phyloP scores from a whole-genome alignment of 2,888 invertebrate genomes.

The Acrocera orbiculus region DNA sequence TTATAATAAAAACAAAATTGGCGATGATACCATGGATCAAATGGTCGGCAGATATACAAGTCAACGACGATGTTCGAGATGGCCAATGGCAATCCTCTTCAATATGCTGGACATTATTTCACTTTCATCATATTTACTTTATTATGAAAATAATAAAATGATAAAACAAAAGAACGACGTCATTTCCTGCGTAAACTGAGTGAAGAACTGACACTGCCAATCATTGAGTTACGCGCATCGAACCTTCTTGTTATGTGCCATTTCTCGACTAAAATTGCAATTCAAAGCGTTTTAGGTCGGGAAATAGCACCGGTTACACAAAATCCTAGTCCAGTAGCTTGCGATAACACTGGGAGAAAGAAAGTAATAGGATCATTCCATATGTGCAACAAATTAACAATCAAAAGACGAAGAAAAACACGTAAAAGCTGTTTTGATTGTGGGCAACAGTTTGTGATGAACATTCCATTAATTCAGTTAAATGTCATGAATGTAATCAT shows the following conservation, averaged over 20 bases:
- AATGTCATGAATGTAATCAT: too few relatives aligned
- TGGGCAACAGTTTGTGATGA: too few relatives aligned
- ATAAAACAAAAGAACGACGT: conserved; percentile 6
- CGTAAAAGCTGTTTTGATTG: too few relatives aligned
- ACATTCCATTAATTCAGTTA: too few relatives aligned
- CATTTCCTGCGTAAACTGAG: conserved; percentile 6
- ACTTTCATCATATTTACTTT: conserved; percentile 3
- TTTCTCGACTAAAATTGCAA: conserved; percentile 1
- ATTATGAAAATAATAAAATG: conserved; percentile 7
- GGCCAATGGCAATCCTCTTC: conserved; percentile 5
- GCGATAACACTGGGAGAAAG: background rate
- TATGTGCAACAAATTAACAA: conserved; percentile 2
- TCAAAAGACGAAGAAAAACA: too few relatives aligned
- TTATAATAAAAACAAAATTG: conserved; percentile 7
- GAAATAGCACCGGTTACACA: conserved; percentile 1
- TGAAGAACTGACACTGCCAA: conserved; percentile 7
- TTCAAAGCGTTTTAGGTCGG: conserved; percentile 1
- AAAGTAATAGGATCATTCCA: background rate
- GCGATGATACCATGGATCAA: conserved; percentile 5
- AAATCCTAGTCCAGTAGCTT: too few relatives aligned
- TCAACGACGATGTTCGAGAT: conserved; percentile 1
- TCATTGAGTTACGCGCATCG: conserved; percentile 4
- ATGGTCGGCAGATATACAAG: conserved; percentile 1
- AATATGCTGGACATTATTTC: conserved; percentile 3
- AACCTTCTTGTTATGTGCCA: conserved; percentile 5